Evolutionary conservation across 2,797 vertebrate species (phyloP), one percentile per base, ranked within the genome.

Genomic region (Gorsachius magnificus): DNA sequence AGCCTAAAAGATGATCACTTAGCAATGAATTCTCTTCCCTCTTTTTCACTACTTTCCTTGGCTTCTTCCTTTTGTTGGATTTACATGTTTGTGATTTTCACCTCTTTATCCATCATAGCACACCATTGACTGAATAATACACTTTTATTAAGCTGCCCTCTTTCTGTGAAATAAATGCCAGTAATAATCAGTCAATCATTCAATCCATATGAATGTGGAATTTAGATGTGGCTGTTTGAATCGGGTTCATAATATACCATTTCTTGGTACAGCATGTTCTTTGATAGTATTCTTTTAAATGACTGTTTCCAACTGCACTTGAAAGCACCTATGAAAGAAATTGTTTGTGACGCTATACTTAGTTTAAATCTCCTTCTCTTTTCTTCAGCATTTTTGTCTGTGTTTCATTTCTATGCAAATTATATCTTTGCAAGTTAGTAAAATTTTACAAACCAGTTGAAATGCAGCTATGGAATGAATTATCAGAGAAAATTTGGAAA

Each of bases 131-230:
- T 95, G 95, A 96, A 96, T 95, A 96, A 96, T 95, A 87, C 89
- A 94, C 72, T 91, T 97, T 94, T 94, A 95, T 95, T 92, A 92
- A 96, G 90, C 93, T 89, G 87, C 95, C 90, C 87, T 88, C 84
- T 94, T 93, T 96, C 90, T 96, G 92, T 81, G 92, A 94, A 97
- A 96, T 96, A 97, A 96, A 96, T 96, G 94, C 92, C 90, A 94
- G 94, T 89, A 97, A 96, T 97, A 97, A 97, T 97, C 95, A 97
- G 95, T 94, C 96, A 96, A 94, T 96, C 96, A 97, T 95, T 97
- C 96, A 96, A 69, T 96, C 94, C 94, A 91, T 95, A 78, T 94
- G 94, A 96, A 96, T 96, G 94, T 94, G 82, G 93, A 96, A 97
- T 97, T 96, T 96, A 94, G 90, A 96, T 96, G 95, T 87, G 92